Base-by-base conservation (phyloP, 2,113 vertebrate genomes). In the Pipa parva region DNA sequence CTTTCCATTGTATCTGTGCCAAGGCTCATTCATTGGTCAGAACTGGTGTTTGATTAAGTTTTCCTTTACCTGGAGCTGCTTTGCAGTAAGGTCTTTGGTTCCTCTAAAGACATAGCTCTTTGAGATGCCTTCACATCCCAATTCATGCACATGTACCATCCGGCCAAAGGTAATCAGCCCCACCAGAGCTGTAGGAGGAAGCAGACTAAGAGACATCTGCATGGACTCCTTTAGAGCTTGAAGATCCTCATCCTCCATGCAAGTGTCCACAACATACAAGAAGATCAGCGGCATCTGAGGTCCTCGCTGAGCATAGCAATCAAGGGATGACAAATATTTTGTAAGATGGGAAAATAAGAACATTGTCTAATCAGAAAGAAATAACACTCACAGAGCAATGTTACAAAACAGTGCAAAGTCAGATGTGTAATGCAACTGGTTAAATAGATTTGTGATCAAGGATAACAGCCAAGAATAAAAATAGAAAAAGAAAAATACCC, bases 41-140 rank as follows among this genome's bases (percentile, higher is more conserved):
- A n/a, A n/a, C n/a, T n/a, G n/a, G n/a, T n/a, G n/a, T n/a, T n/a
- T n/a, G n/a, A n/a, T n/a, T n/a, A n/a, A n/a, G n/a, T n/a, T n/a
- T n/a, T n/a, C n/a, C n/a, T n/a, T 58, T 27, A 95, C 96, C 94
- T 99, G 96, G n/a, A 99, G 84, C 72, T 99, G 97, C 65, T 99
- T 99, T 64, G 94, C 95, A 72, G 80, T 91, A 0, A 98, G 84
- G 73, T 99, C 97, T 75, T 99, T 99, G 37, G 94, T 97, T 51
- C 97, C 97, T 68, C 95, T 90, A 77, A 99, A 99, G 59, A 99
- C 97, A 0, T 98, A 99, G 75, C 95, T 97, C 84, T 99, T 98
- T 66, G 95, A 97, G 85, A 99, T 97, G 7, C 95, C 94, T 78
- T 99, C 95, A 66, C 97, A 99, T 73, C 97, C 95, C 64, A 99